Evolutionary conservation across 2,797 vertebrate genomes (phyloP).

Genomic region (Halcyon badia): DNA sequence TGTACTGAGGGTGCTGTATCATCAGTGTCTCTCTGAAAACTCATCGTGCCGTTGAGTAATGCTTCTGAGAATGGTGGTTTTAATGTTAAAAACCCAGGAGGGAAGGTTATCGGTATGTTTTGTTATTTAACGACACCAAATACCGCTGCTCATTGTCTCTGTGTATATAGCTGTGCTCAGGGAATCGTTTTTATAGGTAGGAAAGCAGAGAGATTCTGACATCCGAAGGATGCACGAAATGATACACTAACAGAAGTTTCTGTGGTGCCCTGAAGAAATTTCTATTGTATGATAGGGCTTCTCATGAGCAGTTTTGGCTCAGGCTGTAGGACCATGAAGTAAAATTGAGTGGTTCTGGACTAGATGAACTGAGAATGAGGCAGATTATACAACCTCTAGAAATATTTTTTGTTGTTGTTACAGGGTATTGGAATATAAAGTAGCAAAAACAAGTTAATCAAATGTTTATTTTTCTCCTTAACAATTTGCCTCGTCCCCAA

Average conservation of each 20-base stretch:
- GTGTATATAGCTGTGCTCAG: conserved; percentile 38
- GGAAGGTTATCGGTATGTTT: neutral
- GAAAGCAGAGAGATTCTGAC: conserved; percentile 75
- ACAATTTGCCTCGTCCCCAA: neutral
- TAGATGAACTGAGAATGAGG: conserved; percentile 27
- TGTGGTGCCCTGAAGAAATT: conserved; percentile 73
- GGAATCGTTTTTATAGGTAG: conserved; percentile 73
- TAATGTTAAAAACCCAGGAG: neutral
- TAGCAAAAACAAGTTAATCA: conserved; percentile 17
- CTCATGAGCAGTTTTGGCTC: conserved; percentile 63
- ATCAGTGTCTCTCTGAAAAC: neutral
- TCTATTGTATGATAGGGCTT: conserved; percentile 66
- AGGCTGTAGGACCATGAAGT: conserved; percentile 52
- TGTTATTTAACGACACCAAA: conserved; percentile 8
- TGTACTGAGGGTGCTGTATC: neutral
- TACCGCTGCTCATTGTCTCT: neutral
- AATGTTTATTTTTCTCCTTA: conserved; percentile 43
- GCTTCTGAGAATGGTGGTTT: neutral
- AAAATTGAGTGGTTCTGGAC: conserved; percentile 61
- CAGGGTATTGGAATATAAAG: conserved; percentile 1
- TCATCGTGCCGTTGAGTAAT: neutral
- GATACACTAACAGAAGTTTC: conserved; percentile 78
- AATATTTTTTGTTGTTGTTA: neutral
- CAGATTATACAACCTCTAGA: neutral
- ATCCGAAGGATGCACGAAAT: conserved; percentile 74